phyloP scores from a whole-genome alignment of 2,113 vertebrate species.

The Pygoscelis antarcticus region DNA sequence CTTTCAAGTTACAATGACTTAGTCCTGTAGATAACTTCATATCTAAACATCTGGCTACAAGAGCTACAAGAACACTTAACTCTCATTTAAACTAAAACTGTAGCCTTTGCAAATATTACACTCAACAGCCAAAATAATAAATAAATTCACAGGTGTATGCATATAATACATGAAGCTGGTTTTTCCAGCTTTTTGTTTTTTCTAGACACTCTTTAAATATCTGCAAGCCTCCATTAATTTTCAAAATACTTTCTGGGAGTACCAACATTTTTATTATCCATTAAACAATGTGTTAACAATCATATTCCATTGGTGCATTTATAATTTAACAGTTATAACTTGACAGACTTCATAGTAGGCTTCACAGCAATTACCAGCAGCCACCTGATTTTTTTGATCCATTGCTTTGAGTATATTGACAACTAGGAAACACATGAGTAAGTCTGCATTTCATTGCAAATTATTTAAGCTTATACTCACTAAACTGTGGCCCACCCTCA shows the following conservation, averaged over 20 bases:
- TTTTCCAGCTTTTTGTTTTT: not conserved
- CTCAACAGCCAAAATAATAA: not conserved
- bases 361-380: not conserved
- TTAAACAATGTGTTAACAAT: not conserved
- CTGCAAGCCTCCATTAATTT: not conserved
- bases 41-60: not conserved
- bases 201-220: not conserved
- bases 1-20: slow-evolving; percentile 6
- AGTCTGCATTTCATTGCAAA: not conserved
- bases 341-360: not conserved
- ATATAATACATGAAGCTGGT: not conserved
- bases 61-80: not conserved
- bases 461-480: not conserved
- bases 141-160: not conserved
- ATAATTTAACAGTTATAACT: not conserved
- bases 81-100: not conserved
- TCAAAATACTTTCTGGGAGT: not conserved
- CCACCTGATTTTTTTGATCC: not conserved
- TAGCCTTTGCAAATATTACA: not conserved
- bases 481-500: not conserved
- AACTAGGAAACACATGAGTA: not conserved
- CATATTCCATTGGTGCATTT: not conserved
- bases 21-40: not conserved
- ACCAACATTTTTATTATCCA: not conserved
- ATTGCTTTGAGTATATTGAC: not conserved